These are phyloP conservation scores for Synchiropus splendidus DNA, from an alignment of 2,113 vertebrate species.

Conservation along the genomic window DNA sequence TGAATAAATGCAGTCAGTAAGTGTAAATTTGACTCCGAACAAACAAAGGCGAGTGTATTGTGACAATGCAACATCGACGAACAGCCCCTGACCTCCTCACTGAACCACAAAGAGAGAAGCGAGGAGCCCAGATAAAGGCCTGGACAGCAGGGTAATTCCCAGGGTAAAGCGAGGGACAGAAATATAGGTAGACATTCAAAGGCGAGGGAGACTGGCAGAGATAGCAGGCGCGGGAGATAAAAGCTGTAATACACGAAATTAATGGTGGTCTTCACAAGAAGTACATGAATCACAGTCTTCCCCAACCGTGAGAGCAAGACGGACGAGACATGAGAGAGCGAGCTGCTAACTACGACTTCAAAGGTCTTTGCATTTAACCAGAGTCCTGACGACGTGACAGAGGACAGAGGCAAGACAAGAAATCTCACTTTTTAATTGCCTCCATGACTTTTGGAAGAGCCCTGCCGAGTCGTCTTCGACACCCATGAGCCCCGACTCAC, in stretches of 20 bases:
- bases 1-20: too few relatives aligned
- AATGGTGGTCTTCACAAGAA: slow-evolving; percentile 86
- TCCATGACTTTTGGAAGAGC: too few relatives aligned
- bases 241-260: slow-evolving; percentile 97
- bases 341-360: slow-evolving; percentile 82
- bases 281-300: slow-evolving; percentile 95
- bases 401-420: slow-evolving; percentile 70
- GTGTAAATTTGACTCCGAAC: neutral
- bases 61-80: too few relatives aligned
- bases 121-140: slow-evolving; percentile 5
- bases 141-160: neutral
- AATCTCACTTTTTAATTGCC: slow-evolving; percentile 1
- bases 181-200: slow-evolving; percentile 22
- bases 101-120: too few relatives aligned
- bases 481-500: too few relatives aligned
- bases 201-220: slow-evolving; percentile 53
- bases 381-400: slow-evolving; percentile 71
- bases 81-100: too few relatives aligned
- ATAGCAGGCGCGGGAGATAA: slow-evolving; percentile 89
- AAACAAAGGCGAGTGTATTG: too few relatives aligned
- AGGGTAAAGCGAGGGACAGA: slow-evolving; percentile 3
- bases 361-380: slow-evolving; percentile 85
- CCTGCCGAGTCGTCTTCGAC: too few relatives aligned
- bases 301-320: slow-evolving; percentile 73
- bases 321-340: slow-evolving; percentile 74